Evolutionary conservation across 2,888 invertebrate genomes (phyloP), one percentile per base, ranked within the genome.

Genomic region (Stictocephala bisonia): DNA sequence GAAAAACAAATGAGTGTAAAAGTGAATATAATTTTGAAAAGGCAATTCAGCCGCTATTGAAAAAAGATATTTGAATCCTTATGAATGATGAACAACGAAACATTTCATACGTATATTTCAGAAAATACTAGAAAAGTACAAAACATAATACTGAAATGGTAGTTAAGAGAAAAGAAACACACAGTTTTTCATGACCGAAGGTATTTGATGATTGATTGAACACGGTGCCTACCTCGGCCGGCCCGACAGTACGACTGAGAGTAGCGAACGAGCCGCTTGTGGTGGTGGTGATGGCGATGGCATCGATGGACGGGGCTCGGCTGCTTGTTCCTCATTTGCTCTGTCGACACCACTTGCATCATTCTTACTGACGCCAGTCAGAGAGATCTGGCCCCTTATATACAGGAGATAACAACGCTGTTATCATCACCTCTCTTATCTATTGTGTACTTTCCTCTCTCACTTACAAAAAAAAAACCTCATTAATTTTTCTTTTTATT

Each of bases 171-270:
- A 7, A 50, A 50, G 7, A 31, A 53, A 26, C 35, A 35, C 70
- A 71, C 70, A 71, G 70, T 71, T 71, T 71, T 71, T 71, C 70
- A 53, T 70, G 29, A n/a, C 13, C 56, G 56, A 29, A 20, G 7
- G 29, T 15, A 3, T 13, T 15, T 27, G 51, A 24, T 29, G 48
- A 27, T 13, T 48, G 48, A 67, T 41, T 53, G 26, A 22, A 58
- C 44, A 22, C n/a, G 56, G 40, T 24, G 35, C 69, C 35, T 71
- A 71, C 70, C 70, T 71, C 70, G 58, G 15, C 27, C 27, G 44
- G 20, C 20, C 50, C 22, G 24, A 66, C 26, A 13, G 29, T 68
- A 35, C 40, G 26, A 24, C 51, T 27, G 56, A 35, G 41, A 6
- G 41, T 40, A 48, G 26, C 56, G 58, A 15, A 41, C 6, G n/a